These are phyloP conservation scores for Ennomos fuscantarius DNA, from an alignment of 2,888 invertebrate genomes.

Conservation along the genomic window DNA sequence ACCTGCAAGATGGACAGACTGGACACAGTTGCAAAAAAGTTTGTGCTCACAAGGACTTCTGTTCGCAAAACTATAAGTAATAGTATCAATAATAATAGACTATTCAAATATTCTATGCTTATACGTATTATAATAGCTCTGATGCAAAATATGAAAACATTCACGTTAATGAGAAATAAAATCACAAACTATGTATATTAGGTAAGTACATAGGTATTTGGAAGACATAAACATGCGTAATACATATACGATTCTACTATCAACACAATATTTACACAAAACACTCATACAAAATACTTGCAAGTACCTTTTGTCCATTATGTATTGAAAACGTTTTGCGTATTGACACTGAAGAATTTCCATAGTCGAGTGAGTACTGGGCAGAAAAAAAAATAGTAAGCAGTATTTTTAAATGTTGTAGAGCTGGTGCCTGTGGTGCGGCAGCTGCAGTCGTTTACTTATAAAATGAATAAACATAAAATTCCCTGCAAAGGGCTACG, in stretches of 20 bases:
- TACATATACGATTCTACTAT: slow-evolving; percentile 17
- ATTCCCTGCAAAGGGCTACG: slow-evolving; percentile 33
- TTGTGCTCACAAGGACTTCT: too few species aligned
- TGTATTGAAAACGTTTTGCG: slow-evolving; percentile 35
- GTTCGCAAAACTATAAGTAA: too few species aligned
- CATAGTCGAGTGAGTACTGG: slow-evolving; percentile 21
- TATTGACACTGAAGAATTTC: slow-evolving; percentile 39
- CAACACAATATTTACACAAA: slow-evolving; percentile 27
- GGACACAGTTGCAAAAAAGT: too few species aligned
- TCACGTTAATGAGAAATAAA: slow-evolving; percentile 5
- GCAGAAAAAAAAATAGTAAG: slow-evolving; percentile 7
- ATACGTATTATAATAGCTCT: too few species aligned
- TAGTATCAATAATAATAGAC: too few species aligned
- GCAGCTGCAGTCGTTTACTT: slow-evolving; percentile 37
- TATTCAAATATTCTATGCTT: too few species aligned
- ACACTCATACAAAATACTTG: slow-evolving; percentile 20
- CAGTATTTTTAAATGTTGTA: slow-evolving; percentile 4
- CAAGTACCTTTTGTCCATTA: slow-evolving; percentile 42
- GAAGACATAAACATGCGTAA: not conserved
- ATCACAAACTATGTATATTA: slow-evolving; percentile 2
- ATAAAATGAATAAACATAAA: slow-evolving; percentile 46
- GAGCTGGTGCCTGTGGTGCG: slow-evolving; percentile 21
- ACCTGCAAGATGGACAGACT: too few species aligned
- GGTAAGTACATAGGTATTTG: slow-evolving; percentile 3
- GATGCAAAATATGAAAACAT: too few species aligned